Base-by-base conservation (phyloP, 1,140 invertebrate genomes). In the Halyomorpha halys region DNA sequence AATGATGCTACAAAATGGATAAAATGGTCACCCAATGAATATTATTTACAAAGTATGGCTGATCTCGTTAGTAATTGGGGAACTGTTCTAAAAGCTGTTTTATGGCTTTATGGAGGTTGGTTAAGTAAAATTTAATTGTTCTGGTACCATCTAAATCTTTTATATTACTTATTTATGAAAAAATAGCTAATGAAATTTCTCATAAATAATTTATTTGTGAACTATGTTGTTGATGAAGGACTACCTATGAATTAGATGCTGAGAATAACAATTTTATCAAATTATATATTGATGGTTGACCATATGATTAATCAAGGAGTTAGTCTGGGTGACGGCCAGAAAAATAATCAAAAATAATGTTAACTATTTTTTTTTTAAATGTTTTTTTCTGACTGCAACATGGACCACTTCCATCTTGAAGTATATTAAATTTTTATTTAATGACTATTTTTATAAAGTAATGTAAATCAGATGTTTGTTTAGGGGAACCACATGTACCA, bases 1-100 rank as follows among this genome's bases (percentile, higher is more conserved):
- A 71, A 74, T 68, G 67, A 76, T 59, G 67, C 75, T 51, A 68
- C 73, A 47, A 74, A 75, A 70, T 83, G 80, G 79, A 75, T 81
- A 13, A 71, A 76, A 2, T 85, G 83, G 83, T 72, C 81, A 45
- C 79, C 80, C 34, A 72, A 81, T 69, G 74, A 77, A 65, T 76
- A 76, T 61, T 84, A 84, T 70, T 68, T 79, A 8, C 67, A 76
- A 65, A 83, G 82, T 2, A 78, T 82, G 68, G 75, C 80, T 1
- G 72, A 74, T 64, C 78, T 82, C 61, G 66, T 80, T 30, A 73
- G 76, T 66, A 73, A 77, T 59, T 79, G 76, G 67, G 71, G 73
- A 27, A 73, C 74, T 64, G 67, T 81, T 18, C 70, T 82, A 34
- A 75, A 77, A 59, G 72, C 76, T 34, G 65, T 78, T 4, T 64